Evolutionary conservation across 2,888 invertebrate genomes (phyloP).

Genomic region (Lithophane leautieri): DNA sequence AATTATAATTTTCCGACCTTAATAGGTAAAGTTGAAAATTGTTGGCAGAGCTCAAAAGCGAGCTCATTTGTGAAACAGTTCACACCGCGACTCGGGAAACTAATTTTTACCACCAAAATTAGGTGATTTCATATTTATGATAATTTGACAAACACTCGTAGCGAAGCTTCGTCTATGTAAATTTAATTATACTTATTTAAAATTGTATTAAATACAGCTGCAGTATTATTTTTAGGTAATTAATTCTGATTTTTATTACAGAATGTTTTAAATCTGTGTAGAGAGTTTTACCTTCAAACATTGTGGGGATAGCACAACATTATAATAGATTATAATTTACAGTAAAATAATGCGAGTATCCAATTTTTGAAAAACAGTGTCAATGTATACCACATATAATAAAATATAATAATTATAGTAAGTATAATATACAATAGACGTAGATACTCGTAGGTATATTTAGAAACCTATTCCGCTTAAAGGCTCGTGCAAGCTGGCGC

Average conservation of each 20-base stretch:
- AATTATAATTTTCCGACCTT: constrained; percentile 34
- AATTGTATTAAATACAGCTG: background rate
- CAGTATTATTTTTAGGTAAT: background rate
- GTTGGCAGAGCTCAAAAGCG: constrained; percentile 16
- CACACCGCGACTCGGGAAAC: constrained; percentile 13
- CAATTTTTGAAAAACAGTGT: too few species aligned
- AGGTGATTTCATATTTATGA: constrained; percentile 17
- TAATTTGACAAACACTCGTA: constrained; percentile 13
- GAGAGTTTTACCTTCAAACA: background rate
- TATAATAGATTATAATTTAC: background rate
- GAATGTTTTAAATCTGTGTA: background rate
- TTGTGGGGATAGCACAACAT: background rate
- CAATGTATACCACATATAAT: background rate
- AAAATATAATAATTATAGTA: background rate
- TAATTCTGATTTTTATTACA: background rate
- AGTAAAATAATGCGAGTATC: background rate
- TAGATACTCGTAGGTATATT: too few species aligned
- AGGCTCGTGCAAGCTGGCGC: too few species aligned
- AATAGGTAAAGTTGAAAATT: constrained; percentile 28
- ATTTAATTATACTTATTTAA: background rate
- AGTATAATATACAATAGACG: too few species aligned
- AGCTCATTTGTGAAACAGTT: constrained; percentile 40
- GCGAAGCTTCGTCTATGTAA: background rate
- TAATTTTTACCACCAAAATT: constrained; percentile 18
- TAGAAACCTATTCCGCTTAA: too few species aligned